Evolutionary conservation across 2,888 invertebrate genomes (phyloP).

Genomic region (Ochropleura plecta): DNA sequence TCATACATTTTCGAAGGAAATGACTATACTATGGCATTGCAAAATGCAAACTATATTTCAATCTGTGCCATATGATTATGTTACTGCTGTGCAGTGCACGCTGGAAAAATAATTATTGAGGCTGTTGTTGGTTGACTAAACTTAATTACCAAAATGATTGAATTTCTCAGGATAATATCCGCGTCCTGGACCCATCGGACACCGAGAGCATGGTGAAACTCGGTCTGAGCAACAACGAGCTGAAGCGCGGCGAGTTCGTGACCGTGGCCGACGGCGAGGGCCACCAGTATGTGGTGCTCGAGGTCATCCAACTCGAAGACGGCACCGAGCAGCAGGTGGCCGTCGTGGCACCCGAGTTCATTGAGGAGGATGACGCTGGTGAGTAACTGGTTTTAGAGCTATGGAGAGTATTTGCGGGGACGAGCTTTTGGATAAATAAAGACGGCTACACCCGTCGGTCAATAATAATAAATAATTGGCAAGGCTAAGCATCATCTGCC

Average conservation of each 20-base stretch:
- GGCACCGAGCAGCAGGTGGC: slow-evolving; percentile 91
- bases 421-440: background rate
- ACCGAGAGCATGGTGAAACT: slow-evolving; percentile 75
- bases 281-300: slow-evolving; percentile 96
- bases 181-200: slow-evolving; percentile 63
- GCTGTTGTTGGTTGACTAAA: background rate
- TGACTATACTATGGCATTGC: background rate
- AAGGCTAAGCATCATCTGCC: background rate
- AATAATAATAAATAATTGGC: background rate
- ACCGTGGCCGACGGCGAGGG: slow-evolving; percentile 88
- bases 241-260: slow-evolving; percentile 80
- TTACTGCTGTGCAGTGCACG: background rate
- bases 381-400: background rate
- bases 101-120: background rate
- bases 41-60: background rate
- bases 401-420: background rate
- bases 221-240: slow-evolving; percentile 70
- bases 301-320: slow-evolving; percentile 95
- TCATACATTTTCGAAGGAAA: background rate
- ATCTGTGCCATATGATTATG: background rate
- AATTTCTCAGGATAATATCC: slow-evolving; percentile 26
- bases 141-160: background rate
- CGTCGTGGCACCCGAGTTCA: slow-evolving; percentile 87
- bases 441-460: background rate
- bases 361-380: slow-evolving; percentile 76